Evolutionary conservation across 2,113 vertebrate genomes (phyloP).

Genomic region (Aspidoscelis tigris): DNA sequence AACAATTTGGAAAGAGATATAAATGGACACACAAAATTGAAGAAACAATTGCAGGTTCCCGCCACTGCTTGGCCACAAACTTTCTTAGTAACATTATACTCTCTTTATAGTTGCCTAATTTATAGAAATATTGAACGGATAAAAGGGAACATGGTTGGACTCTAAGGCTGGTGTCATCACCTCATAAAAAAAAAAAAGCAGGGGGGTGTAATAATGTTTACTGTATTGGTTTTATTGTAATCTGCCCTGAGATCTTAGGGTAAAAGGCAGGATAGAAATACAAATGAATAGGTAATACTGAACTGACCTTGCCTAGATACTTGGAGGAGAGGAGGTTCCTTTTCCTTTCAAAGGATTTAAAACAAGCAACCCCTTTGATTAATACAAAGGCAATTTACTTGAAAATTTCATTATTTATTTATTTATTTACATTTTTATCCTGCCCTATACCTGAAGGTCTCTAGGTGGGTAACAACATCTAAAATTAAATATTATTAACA

Average conservation of each 20-base stretch:
- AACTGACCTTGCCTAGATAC: not conserved
- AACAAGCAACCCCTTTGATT: not conserved
- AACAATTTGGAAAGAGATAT: not conserved
- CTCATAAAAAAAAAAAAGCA: no score
- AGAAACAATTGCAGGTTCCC: not conserved
- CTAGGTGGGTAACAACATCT: no score
- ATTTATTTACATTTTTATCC: no score
- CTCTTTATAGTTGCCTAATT: no score
- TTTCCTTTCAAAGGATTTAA: not conserved
- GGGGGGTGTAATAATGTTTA: no score
- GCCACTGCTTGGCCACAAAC: not conserved
- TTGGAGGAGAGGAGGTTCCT: not conserved
- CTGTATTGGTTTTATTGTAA: no score
- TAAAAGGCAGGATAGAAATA: not conserved
- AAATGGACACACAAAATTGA: not conserved
- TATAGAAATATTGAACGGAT: not conserved
- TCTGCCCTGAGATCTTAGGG: no score
- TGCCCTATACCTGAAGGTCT: no score
- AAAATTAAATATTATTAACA: no score
- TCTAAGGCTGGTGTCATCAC: not conserved
- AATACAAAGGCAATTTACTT: not conserved
- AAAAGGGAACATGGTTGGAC: not conserved
- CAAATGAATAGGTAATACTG: not conserved
- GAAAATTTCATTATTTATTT: not conserved
- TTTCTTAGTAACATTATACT: not conserved